phyloP scores from a whole-genome alignment of 2,888 invertebrate species.

The Acanthococcus lagerstroemiae region DNA sequence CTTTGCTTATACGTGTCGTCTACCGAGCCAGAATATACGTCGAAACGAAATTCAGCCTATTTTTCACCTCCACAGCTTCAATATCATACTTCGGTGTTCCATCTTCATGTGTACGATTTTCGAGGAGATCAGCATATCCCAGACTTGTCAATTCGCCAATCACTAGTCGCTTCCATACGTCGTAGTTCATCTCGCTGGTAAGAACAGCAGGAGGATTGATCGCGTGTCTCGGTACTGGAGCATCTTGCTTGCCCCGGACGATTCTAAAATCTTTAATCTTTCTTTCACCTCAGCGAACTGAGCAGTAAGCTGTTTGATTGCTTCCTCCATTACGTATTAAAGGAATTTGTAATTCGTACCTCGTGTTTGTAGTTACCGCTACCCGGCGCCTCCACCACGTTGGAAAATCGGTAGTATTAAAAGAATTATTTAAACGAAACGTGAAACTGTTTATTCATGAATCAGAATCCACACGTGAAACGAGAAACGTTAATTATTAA shows the following conservation, averaged over 20 bases:
- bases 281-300: not conserved
- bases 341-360: no score
- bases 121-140: not conserved
- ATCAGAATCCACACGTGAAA: no score
- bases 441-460: no score
- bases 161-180: not conserved
- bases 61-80: not conserved
- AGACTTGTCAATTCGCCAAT: not conserved
- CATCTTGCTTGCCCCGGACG: not conserved
- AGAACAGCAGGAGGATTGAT: not conserved
- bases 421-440: no score
- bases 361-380: not conserved
- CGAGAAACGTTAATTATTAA: no score
- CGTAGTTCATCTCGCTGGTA: not conserved
- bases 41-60: not conserved
- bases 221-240: no score
- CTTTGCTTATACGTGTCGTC: conserved; percentile 1
- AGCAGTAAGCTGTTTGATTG: not conserved
- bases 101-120: not conserved
- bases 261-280: not conserved
- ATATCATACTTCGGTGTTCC: not conserved
- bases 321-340: not conserved
- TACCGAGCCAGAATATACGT: not conserved
- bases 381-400: conserved; percentile 4
- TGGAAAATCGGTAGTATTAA: not conserved